These are phyloP conservation scores for Gallinago stenura DNA, from an alignment of 2,797 vertebrate genomes.

Conservation along the genomic window DNA sequence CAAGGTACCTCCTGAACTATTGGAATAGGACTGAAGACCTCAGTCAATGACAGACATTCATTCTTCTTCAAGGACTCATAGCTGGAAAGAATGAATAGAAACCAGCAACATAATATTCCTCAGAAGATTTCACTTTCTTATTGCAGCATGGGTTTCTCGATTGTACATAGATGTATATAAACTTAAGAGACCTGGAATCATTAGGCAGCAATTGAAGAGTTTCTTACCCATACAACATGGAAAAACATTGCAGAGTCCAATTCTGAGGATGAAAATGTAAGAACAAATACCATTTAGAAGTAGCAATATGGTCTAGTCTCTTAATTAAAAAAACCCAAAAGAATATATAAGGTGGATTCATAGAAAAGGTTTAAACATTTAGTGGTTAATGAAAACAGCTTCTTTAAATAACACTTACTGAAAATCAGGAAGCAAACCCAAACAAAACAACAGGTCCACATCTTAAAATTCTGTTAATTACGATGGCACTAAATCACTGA, in stretches of 20 bases:
- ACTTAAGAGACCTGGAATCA: background rate
- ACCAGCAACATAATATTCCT: background rate
- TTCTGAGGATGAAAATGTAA: background rate
- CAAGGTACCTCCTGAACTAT: background rate
- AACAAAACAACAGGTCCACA: background rate
- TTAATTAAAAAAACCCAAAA: background rate
- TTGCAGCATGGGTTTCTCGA: background rate
- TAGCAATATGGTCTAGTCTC: background rate
- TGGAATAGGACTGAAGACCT: background rate
- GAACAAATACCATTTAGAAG: background rate
- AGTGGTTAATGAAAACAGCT: background rate
- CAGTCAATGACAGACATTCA: background rate
- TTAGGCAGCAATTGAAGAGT: background rate
- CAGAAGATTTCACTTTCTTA: background rate
- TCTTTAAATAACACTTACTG: background rate
- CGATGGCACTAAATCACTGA: background rate
- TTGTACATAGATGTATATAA: background rate
- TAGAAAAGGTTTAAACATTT: background rate
- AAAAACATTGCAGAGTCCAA: background rate
- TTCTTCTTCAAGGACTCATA: background rate
- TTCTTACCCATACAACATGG: background rate
- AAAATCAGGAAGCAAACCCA: background rate
- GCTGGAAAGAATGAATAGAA: background rate
- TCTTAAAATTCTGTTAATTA: background rate
- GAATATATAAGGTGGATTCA: background rate